Evolutionary conservation across 2,888 invertebrate species (phyloP).

Genomic region (Hyppa rectilinea): DNA sequence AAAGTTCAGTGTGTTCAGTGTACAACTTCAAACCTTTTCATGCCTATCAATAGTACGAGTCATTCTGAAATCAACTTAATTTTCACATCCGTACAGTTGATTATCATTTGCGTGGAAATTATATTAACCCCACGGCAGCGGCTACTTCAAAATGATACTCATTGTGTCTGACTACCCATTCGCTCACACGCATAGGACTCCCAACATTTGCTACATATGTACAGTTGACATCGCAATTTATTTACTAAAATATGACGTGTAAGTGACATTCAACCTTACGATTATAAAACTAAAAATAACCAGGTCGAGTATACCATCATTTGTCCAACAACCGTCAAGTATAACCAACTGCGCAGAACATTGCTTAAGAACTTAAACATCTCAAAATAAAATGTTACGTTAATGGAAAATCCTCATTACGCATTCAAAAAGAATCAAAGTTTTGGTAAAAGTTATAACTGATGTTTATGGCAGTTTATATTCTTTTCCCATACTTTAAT

Average conservation of each 20-base stretch:
- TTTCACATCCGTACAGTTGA: background rate
- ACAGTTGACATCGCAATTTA: background rate
- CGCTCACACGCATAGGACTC: background rate
- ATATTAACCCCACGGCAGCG: background rate
- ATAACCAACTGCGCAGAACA: background rate
- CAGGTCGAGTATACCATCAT: background rate
- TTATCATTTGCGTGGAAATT: background rate
- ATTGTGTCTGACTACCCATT: background rate
- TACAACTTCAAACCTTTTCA: background rate
- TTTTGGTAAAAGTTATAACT: constrained; percentile 38
- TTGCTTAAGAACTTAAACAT: background rate
- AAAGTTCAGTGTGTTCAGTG: background rate
- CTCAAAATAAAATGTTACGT: constrained; percentile 31
- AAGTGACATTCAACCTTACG: background rate
- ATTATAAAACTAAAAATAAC: no score
- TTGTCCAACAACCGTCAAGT: background rate
- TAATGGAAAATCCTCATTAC: constrained; percentile 44
- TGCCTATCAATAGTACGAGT: background rate
- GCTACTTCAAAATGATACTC: background rate
- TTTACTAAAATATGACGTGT: background rate
- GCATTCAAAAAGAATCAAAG: constrained; percentile 39
- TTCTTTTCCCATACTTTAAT: constrained; percentile 25
- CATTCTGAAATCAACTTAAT: background rate
- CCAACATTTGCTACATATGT: background rate
- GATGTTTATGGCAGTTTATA: constrained; percentile 42